Evolutionary conservation across 2,113 vertebrate genomes (phyloP).

Genomic region (Callionymus lyra): DNA sequence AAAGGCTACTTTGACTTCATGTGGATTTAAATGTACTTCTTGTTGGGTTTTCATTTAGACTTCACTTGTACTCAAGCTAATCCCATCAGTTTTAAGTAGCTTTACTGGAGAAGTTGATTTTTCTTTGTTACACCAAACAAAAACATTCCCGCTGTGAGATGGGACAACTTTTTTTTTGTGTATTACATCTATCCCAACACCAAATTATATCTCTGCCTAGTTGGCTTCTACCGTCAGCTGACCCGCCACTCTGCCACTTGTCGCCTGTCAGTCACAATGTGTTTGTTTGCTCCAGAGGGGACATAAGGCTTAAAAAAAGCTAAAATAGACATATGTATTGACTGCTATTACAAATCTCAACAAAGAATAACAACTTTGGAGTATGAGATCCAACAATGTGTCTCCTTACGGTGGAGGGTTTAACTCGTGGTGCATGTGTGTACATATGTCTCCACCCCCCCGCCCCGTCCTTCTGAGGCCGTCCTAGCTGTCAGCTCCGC

Average conservation of each 20-base stretch:
- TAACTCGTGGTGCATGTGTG: conserved; percentile 4
- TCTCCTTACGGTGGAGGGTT: conserved; percentile 1
- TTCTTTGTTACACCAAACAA: too few species aligned
- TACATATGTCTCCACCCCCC: conserved; percentile 13
- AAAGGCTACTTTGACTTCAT: too few species aligned
- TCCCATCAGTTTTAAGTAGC: too few species aligned
- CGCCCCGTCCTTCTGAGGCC: conserved; percentile 37
- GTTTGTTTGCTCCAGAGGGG: conserved; percentile 29
- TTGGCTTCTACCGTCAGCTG: conserved; percentile 21
- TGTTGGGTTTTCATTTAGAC: too few species aligned
- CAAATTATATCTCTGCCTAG: conserved; percentile 12
- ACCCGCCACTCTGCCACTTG: conserved; percentile 59
- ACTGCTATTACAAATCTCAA: conserved; percentile 26
- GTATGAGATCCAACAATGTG: conserved; percentile 22
- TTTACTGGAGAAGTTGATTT: too few species aligned
- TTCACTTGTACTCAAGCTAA: too few species aligned
- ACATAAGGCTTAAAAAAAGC: conserved; percentile 4
- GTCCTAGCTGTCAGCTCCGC: conserved; percentile 44
- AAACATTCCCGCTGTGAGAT: too few species aligned
- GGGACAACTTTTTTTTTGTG: too few species aligned
- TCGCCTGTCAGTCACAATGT: conserved; percentile 61
- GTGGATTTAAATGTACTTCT: too few species aligned
- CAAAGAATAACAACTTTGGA: conserved; percentile 29
- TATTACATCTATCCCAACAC: too few species aligned
- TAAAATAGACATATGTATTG: too few species aligned